Conservation (phyloP, 2,888 invertebrate species). For the Odontothrips loti region DNA sequence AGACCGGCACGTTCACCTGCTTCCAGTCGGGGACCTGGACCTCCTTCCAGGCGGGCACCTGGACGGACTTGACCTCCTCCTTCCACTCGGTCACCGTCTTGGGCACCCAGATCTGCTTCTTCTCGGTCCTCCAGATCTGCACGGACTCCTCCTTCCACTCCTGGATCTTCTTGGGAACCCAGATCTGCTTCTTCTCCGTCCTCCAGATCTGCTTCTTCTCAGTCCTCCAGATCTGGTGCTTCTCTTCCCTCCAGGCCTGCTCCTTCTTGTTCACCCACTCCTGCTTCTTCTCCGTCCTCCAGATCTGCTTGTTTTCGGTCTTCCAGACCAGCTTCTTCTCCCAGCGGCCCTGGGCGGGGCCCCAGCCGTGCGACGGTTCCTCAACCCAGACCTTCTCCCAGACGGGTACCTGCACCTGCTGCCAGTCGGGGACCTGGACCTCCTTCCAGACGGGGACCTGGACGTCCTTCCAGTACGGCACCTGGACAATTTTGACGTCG, state of each 20-base stretch:
- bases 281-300: constrained; percentile 17
- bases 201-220: constrained; percentile 36
- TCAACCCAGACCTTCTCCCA: constrained; percentile 28
- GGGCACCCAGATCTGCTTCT: constrained; percentile 33
- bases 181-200: constrained; percentile 22
- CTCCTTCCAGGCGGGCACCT: constrained; percentile 23
- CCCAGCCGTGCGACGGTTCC: constrained; percentile 38
- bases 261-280: constrained; percentile 37
- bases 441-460: constrained; percentile 66
- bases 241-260: constrained; percentile 32
- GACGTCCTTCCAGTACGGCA: constrained; percentile 68
- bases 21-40: constrained; percentile 35
- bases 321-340: constrained; percentile 39
- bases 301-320: constrained; percentile 33
- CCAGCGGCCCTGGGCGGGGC: constrained; percentile 37
- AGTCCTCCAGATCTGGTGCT: constrained; percentile 34
- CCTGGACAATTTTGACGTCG: constrained; percentile 63
- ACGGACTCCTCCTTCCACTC: constrained; percentile 38
- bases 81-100: constrained; percentile 39
- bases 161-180: constrained; percentile 36
- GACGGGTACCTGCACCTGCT: constrained; percentile 69
- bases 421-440: constrained; percentile 65
- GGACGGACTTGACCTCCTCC: constrained; percentile 36
- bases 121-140: constrained; percentile 22
- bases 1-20: constrained; percentile 39